A percentile compares a stretch with the other conserved stretches of the same genome.
phyloP scores from a whole-genome alignment of 1,140 invertebrate species.

The Hycleus phaleratus region DNA sequence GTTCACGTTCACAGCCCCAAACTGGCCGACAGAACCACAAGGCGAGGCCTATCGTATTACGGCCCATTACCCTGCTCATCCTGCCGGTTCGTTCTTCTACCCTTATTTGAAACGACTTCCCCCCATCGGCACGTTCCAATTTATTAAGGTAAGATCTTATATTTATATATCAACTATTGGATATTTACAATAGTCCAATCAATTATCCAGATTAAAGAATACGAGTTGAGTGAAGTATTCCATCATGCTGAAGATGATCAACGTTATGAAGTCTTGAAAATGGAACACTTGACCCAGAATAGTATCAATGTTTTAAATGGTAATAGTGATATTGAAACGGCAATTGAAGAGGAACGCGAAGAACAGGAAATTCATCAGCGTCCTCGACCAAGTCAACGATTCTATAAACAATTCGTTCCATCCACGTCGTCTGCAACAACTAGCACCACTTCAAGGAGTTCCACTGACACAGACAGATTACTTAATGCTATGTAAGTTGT shows the following conservation, averaged over 20 bases:
- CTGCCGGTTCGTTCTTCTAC: slow-evolving; percentile 92
- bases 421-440: slow-evolving; percentile 25
- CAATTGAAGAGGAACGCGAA: slow-evolving; percentile 65
- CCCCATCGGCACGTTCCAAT: slow-evolving; percentile 83
- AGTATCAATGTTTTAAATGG: slow-evolving; percentile 54
- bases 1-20: slow-evolving; percentile 91
- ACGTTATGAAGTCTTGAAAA: slow-evolving; percentile 64
- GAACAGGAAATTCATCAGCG: slow-evolving; percentile 50
- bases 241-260: slow-evolving; percentile 70
- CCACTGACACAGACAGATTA: slow-evolving; percentile 24
- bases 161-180: neutral
- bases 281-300: slow-evolving; percentile 57
- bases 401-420: slow-evolving; percentile 26
- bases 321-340: slow-evolving; percentile 68
- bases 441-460: slow-evolving; percentile 9
- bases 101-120: slow-evolving; percentile 77
- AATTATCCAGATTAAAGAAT: slow-evolving; percentile 68
- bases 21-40: slow-evolving; percentile 85
- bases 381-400: slow-evolving; percentile 10
- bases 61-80: slow-evolving; percentile 82
- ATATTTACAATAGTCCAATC: neutral
- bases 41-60: slow-evolving; percentile 87
- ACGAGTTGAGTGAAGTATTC: slow-evolving; percentile 78
- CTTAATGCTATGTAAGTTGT: slow-evolving; percentile 33
- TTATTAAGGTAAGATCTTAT: slow-evolving; percentile 63